Evolutionary conservation across 2,888 invertebrate genomes (phyloP), one percentile per base, ranked within the genome.

Genomic region (Cephus pygmeus): DNA sequence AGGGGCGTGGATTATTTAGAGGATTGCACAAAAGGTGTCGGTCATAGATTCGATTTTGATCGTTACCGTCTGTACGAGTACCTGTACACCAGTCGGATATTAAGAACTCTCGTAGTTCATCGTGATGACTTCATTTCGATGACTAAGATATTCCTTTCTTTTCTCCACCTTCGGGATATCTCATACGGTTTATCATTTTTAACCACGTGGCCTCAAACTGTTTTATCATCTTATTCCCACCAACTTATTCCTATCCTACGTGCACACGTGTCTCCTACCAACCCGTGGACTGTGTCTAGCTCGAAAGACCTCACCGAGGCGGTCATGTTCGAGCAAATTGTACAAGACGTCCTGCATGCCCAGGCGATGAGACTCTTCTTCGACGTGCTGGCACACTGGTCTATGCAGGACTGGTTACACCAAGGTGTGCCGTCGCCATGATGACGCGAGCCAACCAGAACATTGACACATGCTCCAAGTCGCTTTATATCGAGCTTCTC

Each of bases 261-360:
- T 56, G 0, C 23, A 56, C 56, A 23, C 23, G 23, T 23, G 9
- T 56, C 56, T 56, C 15, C 9, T 9, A 56, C 56, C 9, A 56
- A 23, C 56, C 56, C 2, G 23, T 56, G 9, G 23, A 15, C 1
- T 2, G 9, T 23, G 23, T 56, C 56, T 56, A 56, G 56, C 1
- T 56, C 23, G 9, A 56, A 9, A 56, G 56, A 56, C 56, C 85
- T 86, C 84, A 87, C 85, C 85, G 85, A 85, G 83, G 85, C 86
- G 84, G 84, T 86, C 88, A 85, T 88, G 89, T 88, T 87, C 85
- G 85, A 88, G 89, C 89, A 89, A 89, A 89, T 89, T 89, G 88
- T 89, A 88, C 88, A 87, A 87, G 88, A 88, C 88, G 85, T 85
- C 84, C 85, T 83, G 85, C 85, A 81, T 86, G 87, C 87, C 87